phyloP scores from a whole-genome alignment of 1,140 invertebrate species.

The Bombus breviceps region DNA sequence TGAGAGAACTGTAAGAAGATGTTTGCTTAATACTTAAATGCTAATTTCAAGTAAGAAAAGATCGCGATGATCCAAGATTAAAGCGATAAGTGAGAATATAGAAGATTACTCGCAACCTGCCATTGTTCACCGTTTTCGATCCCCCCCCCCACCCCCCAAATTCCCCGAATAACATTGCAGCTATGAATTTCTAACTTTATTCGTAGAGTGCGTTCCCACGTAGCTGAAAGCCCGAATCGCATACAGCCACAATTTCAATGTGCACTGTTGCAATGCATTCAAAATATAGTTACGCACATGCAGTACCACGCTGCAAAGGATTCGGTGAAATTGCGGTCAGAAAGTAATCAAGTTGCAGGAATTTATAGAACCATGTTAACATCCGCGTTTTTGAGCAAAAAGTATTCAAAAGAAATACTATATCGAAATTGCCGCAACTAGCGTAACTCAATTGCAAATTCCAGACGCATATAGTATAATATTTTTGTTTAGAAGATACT shows the following conservation, averaged over 20 bases:
- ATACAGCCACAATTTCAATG: constrained; percentile 43
- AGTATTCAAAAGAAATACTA: background rate
- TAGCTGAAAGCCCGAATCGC: constrained; percentile 48
- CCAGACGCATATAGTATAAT: no score
- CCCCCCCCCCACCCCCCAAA: accelerated
- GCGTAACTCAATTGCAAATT: no score
- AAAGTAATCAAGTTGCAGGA: constrained; percentile 53
- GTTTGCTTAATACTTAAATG: no score
- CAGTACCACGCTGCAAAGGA: constrained; percentile 27
- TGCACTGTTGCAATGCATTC: constrained; percentile 22
- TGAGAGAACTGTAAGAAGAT: no score
- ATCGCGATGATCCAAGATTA: no score
- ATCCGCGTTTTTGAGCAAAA: background rate
- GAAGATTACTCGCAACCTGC: no score
- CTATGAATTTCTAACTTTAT: constrained; percentile 50
- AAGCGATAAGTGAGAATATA: no score
- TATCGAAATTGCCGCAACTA: no score
- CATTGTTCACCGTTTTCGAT: background rate
- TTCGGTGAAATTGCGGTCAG: no score
- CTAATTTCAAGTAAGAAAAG: no score
- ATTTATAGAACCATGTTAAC: constrained; percentile 35
- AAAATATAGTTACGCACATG: constrained; percentile 21
- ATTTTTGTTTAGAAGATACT: no score
- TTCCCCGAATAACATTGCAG: background rate
- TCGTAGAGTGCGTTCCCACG: constrained; percentile 56